Conservation (phyloP, 2,797 vertebrate genomes). For the Gastrophryne carolinensis region DNA sequence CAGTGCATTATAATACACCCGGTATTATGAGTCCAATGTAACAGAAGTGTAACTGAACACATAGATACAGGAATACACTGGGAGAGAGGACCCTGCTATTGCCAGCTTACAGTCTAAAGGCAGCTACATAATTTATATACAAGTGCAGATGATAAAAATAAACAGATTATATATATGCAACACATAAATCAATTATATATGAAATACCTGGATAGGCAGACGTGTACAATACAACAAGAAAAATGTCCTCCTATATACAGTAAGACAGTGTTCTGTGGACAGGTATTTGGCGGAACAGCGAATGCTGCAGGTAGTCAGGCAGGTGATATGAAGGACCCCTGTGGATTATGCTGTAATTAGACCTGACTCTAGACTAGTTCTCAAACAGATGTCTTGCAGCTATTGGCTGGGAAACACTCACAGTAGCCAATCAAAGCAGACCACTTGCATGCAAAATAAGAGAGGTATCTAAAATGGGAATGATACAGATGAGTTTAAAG, state of each 20-base stretch:
- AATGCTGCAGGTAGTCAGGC: neutral
- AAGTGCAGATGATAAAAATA: too few species aligned
- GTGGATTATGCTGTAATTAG: neutral
- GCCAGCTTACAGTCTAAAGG: too few species aligned
- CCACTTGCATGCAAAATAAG: slow-evolving; percentile 62
- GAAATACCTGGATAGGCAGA: neutral
- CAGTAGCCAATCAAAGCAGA: slow-evolving; percentile 66
- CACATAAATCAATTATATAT: neutral
- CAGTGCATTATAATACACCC: too few species aligned
- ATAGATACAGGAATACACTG: too few species aligned
- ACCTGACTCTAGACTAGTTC: slow-evolving; percentile 44
- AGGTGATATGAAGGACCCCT: slow-evolving; percentile 10
- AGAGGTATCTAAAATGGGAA: neutral
- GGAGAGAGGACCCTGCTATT: too few species aligned
- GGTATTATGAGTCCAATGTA: too few species aligned
- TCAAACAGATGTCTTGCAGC: slow-evolving; percentile 76
- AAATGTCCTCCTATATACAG: neutral
- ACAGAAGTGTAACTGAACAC: too few species aligned
- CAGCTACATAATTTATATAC: too few species aligned
- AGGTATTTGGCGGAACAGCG: neutral
- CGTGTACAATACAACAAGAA: neutral
- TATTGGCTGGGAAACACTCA: slow-evolving; percentile 64
- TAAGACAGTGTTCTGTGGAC: neutral
- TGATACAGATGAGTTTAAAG: neutral
- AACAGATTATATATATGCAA: neutral